Evolutionary conservation across 1,140 invertebrate species (phyloP), one percentile per base, ranked within the genome.

Genomic region (Drosophila ogumai): DNA sequence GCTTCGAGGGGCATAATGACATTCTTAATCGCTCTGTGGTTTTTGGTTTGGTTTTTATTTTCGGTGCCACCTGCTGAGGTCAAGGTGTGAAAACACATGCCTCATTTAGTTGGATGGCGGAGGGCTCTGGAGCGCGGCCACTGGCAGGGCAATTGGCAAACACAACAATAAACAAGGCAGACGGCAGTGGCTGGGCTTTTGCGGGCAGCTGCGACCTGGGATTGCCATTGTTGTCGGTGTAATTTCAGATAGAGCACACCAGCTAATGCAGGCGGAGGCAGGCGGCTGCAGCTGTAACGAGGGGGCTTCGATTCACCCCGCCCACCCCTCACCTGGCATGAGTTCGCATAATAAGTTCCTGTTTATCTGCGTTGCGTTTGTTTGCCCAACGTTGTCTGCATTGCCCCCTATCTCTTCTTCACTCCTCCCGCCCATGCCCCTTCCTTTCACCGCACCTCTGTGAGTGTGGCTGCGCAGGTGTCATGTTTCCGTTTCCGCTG

Each of bases 341-440:
- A 75, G 67, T 71, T 82, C 80, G 82, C 82, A 87, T 87, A 87
- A 87, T 88, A 87, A 87, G 82, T 87, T 87, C 72, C 82, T 87
- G 84, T 87, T 87, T 87, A 87, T 87, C 82, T 88, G 72, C 61
- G 71, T 74, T 81, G 80, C 75, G 63, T 68, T 81, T 86, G 84
- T 82, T 82, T 81, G 78, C 41, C 60, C 64, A 69, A 36, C 49
- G 68, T 40, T 63, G 74, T 46, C 68, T 71, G 68, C 67, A 71
- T 17, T 54, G 34, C 28, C 43, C 6, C 31, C 46, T 9, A 15
- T 25, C 13, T n/a, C 7, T 12, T 13, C 15, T 19, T 15, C 10
- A 22, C 22, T 22, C 1, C 22, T 22, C 5, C 3, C 2, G 6
- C 28, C 4, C 19, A 1, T 0, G 6, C 28, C 15, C 2, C 28